These are phyloP conservation scores for Aepyceros melampus DNA, from an alignment of 2,113 vertebrate species.

Conservation along the genomic window DNA sequence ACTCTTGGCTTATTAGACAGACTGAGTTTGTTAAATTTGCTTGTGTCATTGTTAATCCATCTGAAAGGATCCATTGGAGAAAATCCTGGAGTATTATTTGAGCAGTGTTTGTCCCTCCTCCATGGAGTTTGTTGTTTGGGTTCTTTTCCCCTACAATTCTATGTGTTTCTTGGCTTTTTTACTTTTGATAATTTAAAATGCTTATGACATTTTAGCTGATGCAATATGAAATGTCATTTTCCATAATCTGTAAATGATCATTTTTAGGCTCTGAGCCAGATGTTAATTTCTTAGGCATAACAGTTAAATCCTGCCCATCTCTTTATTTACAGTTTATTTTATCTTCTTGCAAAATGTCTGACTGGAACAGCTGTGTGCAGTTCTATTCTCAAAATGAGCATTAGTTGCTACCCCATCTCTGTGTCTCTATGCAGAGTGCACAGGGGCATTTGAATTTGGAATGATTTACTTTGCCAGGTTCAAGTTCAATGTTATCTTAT, in stretches of 20 bases:
- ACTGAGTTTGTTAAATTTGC: not conserved
- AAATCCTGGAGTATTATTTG: not conserved
- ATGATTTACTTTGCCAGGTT: not conserved
- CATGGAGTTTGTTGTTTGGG: not conserved
- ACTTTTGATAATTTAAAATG: conserved; percentile 32
- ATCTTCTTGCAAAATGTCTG: conserved; percentile 22
- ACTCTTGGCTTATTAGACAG: not conserved
- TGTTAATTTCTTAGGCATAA: conserved; percentile 16
- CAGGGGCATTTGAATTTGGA: not conserved
- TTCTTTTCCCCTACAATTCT: not conserved
- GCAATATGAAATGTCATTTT: conserved; percentile 37
- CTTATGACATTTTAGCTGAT: conserved; percentile 28
- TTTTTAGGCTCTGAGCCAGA: conserved; percentile 2
- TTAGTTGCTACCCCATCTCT: not conserved
- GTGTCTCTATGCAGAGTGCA: not conserved
- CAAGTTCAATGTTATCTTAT: not conserved
- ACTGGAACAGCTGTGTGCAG: not conserved
- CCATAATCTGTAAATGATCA: not conserved
- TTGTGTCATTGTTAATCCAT: not conserved
- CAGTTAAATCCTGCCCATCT: conserved; percentile 9
- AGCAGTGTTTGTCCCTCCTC: not conserved
- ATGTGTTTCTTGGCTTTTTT: not conserved
- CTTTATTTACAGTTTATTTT: conserved; percentile 34
- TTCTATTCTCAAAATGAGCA: conserved; percentile 31
- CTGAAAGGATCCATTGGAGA: not conserved